Conservation (phyloP, 2,888 invertebrate genomes). For the Auanema freiburgensis region DNA sequence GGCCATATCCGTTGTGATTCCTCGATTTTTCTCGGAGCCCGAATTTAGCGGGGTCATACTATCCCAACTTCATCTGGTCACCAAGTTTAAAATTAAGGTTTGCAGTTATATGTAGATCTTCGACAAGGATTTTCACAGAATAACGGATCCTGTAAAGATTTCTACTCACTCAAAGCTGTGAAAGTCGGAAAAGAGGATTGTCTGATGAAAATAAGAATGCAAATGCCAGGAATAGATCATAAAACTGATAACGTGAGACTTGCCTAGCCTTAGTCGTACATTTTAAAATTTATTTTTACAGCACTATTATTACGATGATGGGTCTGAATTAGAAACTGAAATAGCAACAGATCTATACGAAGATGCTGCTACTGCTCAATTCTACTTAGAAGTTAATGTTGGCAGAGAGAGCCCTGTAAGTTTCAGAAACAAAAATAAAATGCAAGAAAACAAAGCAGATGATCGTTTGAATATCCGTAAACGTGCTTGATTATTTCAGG, state of each 20-base stretch:
- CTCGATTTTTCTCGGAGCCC: slow-evolving; percentile 1
- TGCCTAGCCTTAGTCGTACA: not conserved
- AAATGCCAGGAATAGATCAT: slow-evolving; percentile 21
- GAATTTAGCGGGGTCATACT: not conserved
- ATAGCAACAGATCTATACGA: slow-evolving; percentile 17
- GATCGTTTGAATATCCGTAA: no score
- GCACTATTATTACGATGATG: slow-evolving; percentile 23
- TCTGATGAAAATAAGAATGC: slow-evolving; percentile 4
- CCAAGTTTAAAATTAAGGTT: no score
- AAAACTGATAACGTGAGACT: slow-evolving; percentile 17
- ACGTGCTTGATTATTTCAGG: no score
- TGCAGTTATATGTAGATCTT: no score
- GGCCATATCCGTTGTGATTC: not conserved
- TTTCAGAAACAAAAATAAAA: no score
- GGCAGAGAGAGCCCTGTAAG: no score
- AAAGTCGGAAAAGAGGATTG: slow-evolving; percentile 5
- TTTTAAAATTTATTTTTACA: not conserved
- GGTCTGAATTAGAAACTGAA: slow-evolving; percentile 14
- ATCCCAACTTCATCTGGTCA: no score
- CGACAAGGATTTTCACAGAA: slow-evolving; percentile 4
- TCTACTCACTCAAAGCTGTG: slow-evolving; percentile 11
- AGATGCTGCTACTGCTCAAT: slow-evolving; percentile 7
- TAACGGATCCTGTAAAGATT: not conserved
- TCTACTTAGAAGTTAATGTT: slow-evolving; percentile 14
- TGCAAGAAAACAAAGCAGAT: no score